Conservation (phyloP, 2,797 vertebrate species). For the Dendrocincla tyrannina region DNA sequence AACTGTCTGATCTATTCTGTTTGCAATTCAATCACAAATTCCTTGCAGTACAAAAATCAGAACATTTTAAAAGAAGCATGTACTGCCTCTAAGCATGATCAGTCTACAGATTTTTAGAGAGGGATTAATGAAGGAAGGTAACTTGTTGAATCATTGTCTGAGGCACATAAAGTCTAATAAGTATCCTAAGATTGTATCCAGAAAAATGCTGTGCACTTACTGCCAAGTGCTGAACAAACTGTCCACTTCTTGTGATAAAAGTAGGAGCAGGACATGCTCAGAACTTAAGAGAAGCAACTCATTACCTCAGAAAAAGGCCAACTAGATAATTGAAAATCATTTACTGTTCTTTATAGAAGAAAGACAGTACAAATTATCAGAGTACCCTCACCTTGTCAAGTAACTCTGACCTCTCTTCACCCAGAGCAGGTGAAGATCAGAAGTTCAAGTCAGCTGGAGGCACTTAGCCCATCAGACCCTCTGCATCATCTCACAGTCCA, state of each 20-base stretch:
- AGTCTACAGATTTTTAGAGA: not conserved
- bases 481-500: not conserved
- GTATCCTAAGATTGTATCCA: not conserved
- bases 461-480: not conserved
- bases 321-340: not conserved
- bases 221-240: not conserved
- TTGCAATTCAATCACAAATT: not conserved
- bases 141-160: not conserved
- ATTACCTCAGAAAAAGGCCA: not conserved
- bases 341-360: not conserved
- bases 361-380: accelerated
- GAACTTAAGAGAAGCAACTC: not conserved
- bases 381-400: not conserved
- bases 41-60: not conserved
- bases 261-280: not conserved
- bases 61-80: not conserved
- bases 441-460: not conserved
- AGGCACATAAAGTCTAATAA: not conserved
- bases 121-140: not conserved
- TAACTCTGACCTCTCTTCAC: not conserved
- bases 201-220: not conserved
- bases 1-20: not conserved
- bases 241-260: accelerated
- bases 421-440: not conserved
- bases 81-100: not conserved